These are phyloP conservation scores for Dryobates pubescens DNA, from an alignment of 2,797 vertebrate species.

Conservation along the genomic window DNA sequence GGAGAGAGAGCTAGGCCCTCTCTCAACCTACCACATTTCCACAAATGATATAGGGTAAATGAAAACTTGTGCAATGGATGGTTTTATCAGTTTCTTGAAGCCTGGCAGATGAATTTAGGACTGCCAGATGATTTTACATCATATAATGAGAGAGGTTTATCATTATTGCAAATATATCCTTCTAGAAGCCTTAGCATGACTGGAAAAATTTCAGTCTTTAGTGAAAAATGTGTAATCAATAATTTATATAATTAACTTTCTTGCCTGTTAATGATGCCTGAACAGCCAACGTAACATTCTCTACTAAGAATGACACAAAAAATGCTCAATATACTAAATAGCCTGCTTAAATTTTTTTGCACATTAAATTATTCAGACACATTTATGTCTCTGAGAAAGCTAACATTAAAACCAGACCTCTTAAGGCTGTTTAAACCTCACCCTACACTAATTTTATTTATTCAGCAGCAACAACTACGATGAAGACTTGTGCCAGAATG, in stretches of 20 bases:
- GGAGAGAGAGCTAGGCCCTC: too few species aligned
- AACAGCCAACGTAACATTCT: neutral
- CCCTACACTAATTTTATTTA: neutral
- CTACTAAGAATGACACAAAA: neutral
- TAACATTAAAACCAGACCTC: neutral
- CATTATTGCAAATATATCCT: neutral
- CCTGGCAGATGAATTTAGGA: neutral
- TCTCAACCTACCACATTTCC: too few species aligned
- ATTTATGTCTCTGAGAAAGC: neutral
- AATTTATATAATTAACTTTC: neutral
- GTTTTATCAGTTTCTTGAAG: neutral
- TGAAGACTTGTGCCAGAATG: neutral
- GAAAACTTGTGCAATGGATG: neutral
- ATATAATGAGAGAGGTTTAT: neutral
- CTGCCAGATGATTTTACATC: neutral
- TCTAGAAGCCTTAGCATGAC: neutral
- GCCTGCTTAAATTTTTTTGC: neutral
- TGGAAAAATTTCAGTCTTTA: neutral
- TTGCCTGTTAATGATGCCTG: neutral
- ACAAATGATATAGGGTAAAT: neutral
- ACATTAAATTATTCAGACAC: neutral
- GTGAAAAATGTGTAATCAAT: neutral
- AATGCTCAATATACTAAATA: neutral
- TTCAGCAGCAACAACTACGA: neutral
- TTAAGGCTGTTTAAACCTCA: neutral